A percentile compares a stretch with the other conserved stretches of the same genome.
phyloP scores from a whole-genome alignment of 2,113 vertebrate genomes.

The Hyaena hyaena region DNA sequence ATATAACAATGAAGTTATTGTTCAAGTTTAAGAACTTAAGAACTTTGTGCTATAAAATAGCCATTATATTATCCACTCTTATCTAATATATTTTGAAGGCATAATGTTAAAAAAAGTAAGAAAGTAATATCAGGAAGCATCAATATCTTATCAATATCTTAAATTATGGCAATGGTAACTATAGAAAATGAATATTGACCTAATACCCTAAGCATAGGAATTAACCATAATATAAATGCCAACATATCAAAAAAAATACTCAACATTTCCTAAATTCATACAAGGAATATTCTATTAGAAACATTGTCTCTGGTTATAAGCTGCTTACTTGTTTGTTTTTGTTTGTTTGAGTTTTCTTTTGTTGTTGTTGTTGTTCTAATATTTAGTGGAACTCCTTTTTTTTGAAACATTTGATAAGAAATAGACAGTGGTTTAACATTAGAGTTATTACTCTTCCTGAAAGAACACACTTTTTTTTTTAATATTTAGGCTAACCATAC shows the following conservation, averaged over 20 bases:
- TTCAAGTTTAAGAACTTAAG: not conserved
- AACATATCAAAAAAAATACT: not conserved
- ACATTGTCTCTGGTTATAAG: not conserved
- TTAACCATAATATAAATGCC: not conserved
- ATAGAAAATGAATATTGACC: not conserved
- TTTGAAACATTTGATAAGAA: slow-evolving; percentile 32
- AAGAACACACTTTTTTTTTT: slow-evolving; percentile 26
- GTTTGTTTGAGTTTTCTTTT: not conserved
- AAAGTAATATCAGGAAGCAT: not conserved
- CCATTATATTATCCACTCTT: not conserved
- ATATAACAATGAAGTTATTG: not conserved
- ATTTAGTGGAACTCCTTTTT: not conserved
- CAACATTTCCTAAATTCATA: not conserved
- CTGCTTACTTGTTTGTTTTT: not conserved
- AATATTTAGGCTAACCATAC: not conserved
- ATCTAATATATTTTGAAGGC: not conserved
- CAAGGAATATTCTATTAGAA: not conserved
- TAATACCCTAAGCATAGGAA: not conserved
- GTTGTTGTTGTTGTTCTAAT: not conserved
- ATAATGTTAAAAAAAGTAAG: not conserved
- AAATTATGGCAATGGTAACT: not conserved
- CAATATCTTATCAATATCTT: not conserved
- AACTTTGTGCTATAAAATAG: not conserved
- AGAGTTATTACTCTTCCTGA: not conserved
- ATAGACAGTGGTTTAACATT: not conserved